phyloP scores from a whole-genome alignment of 2,113 vertebrate genomes.

The human region GRCh38 chrX:128636501-128637000 shows the following conservation, averaged over 20 bases:
- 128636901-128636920: too few species aligned
- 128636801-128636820: background rate
- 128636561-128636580: background rate
- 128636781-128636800: background rate
- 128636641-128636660: background rate
- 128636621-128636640: conserved; percentile 1
- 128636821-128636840: background rate
- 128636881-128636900: too few species aligned
- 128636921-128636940: too few species aligned
- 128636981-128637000: too few species aligned
- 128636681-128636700: background rate
- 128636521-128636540: background rate
- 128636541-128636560: background rate
- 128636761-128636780: background rate
- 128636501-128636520: background rate
- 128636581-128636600: background rate
- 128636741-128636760: background rate
- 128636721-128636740: background rate
- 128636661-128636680: background rate
- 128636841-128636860: background rate
- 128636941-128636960: too few species aligned
- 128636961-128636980: too few species aligned
- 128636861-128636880: background rate
- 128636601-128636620: background rate
- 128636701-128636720: background rate